phyloP scores from a whole-genome alignment of 2,113 vertebrate genomes.

The Mormyrus lacerda region DNA sequence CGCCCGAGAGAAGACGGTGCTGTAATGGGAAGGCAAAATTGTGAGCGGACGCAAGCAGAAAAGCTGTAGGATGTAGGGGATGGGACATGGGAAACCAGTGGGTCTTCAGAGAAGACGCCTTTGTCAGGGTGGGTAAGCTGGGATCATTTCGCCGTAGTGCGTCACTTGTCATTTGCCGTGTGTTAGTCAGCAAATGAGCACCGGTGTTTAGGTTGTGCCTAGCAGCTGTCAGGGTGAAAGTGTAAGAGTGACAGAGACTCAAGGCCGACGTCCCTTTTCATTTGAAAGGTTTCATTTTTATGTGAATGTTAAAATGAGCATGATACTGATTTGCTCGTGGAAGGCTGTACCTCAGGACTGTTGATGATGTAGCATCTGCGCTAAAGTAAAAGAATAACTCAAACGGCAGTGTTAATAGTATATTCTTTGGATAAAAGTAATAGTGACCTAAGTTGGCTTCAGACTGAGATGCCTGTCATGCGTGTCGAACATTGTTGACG shows the following conservation, averaged over 20 bases:
- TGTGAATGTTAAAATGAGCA: background rate
- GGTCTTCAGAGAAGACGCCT: slow-evolving; percentile 23
- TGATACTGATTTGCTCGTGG: background rate
- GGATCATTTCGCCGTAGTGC: background rate
- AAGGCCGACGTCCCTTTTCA: background rate
- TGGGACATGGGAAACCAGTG: slow-evolving; percentile 16
- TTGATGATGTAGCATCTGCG: background rate
- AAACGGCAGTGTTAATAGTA: background rate
- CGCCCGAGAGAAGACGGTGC: background rate
- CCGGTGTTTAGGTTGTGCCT: background rate
- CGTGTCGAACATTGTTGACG: background rate
- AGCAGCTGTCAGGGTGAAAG: background rate
- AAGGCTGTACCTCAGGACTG: background rate
- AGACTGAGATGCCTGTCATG: background rate
- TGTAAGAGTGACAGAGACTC: background rate
- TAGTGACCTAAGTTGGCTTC: background rate
- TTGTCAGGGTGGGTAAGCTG: slow-evolving; percentile 33
- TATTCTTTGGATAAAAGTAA: background rate
- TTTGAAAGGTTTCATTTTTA: background rate
- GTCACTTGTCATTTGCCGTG: background rate
- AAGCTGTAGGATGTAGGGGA: slow-evolving; percentile 23
- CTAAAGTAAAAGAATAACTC: background rate
- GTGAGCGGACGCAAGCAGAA: background rate
- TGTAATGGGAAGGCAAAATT: background rate
- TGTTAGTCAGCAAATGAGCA: background rate